phyloP scores from a whole-genome alignment of 2,113 vertebrate species.

The Phaethornis superciliosus region DNA sequence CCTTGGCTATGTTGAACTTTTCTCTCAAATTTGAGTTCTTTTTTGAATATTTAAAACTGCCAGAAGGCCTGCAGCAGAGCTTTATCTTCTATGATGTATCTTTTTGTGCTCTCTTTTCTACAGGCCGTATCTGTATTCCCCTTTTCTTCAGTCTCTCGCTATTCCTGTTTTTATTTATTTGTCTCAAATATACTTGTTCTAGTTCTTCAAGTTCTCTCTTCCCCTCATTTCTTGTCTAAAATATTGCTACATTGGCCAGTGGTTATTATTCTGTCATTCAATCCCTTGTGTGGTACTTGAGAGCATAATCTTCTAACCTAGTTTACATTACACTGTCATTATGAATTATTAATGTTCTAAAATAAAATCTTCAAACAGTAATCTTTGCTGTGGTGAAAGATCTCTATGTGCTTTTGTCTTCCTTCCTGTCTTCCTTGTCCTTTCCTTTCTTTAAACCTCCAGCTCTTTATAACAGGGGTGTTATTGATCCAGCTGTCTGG shows the following conservation, averaged over 20 bases:
- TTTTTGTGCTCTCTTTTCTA: background rate
- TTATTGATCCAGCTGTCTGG: background rate
- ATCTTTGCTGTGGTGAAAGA: slow-evolving; percentile 61
- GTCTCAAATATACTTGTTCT: background rate
- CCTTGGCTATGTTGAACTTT: background rate
- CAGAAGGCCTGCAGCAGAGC: background rate
- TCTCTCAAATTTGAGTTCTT: background rate
- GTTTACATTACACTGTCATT: slow-evolving; percentile 65
- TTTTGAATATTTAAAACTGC: background rate
- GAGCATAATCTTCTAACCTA: slow-evolving; percentile 61
- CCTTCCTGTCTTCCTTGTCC: slow-evolving; percentile 12
- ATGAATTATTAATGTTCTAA: slow-evolving; percentile 66
- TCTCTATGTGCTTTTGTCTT: slow-evolving; percentile 44
- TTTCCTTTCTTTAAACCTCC: slow-evolving; percentile 28
- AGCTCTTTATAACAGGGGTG: slow-evolving; percentile 8
- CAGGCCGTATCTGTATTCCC: background rate
- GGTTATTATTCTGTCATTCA: slow-evolving; percentile 58
- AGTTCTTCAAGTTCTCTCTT: background rate
- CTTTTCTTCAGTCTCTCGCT: background rate
- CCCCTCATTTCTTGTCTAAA: background rate
- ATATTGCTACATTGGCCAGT: slow-evolving; percentile 16
- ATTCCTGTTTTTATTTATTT: background rate
- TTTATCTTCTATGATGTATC: background rate
- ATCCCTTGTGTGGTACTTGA: slow-evolving; percentile 58
- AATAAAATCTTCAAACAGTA: slow-evolving; percentile 64